Evolutionary conservation across 2,888 invertebrate species (phyloP), one percentile per base, ranked within the genome.

Genomic region (Cantharis lateralis): DNA sequence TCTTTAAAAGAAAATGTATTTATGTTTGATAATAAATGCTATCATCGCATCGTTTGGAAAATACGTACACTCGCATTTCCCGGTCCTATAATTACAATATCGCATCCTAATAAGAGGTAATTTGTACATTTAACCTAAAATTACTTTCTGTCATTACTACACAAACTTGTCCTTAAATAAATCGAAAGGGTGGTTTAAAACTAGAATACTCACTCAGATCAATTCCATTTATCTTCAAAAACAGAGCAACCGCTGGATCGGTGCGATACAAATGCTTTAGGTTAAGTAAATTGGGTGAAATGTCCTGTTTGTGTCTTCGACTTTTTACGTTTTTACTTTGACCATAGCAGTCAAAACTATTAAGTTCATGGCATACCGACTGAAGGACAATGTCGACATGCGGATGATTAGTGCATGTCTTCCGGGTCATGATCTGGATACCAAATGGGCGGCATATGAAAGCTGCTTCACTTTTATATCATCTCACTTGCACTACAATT

Each of bases 291-390:
- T 95, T 94, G 74, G 92, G 91, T 32, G 93, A 93, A 87, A 94
- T 94, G 80, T 92, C 92, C 74, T 92, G 88, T 95, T 95, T 82
- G 93, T 92, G 82, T 94, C 93, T 62, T 63, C 15, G n/a, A 28
- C 93, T 93, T 80, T 93, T 92, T 16, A 95, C 89, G 85, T 95
- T 95, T 79, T 93, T 90, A 15, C 91, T 91, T 13, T 94, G 89
- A 84, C 93, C 93, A 77, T 90, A 91, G 87, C 94, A 95, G 83
- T 94, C 93, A 70, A 92, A 89, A 85, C 93, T 93, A 87, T 95
- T 95, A 87, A 95, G 93, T 88, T 95, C 95, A 89, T 95, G 95
- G 85, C 93, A 95, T 15, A 95, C 95, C 70, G 87, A 85, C 80
- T 87, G 86, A 80, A 90, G 88, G 68, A 84, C 83, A 63, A 79